phyloP scores from a whole-genome alignment of 2,888 invertebrate genomes.

The Pardosa pseudoannulata region DNA sequence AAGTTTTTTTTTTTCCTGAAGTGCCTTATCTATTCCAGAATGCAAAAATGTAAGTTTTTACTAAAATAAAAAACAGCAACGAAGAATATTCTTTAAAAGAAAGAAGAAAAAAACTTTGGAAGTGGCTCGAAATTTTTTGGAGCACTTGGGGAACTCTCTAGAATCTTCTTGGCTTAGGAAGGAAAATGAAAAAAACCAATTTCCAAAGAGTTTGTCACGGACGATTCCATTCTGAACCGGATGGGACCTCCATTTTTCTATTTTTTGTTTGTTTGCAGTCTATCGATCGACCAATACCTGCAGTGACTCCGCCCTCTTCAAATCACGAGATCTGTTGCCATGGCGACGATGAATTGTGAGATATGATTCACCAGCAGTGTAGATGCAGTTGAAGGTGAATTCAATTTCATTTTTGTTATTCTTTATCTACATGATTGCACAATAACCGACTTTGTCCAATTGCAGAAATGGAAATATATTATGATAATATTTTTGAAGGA shows the following conservation, averaged over 20 bases:
- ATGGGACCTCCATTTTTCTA: not conserved
- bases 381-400: not conserved
- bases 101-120: too few species aligned
- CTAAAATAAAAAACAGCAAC: too few species aligned
- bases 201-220: not conserved
- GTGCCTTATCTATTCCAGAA: too few species aligned
- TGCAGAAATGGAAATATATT: not conserved
- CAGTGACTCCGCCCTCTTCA: not conserved
- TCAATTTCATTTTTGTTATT: not conserved
- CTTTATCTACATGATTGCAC: not conserved
- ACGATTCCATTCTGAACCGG: not conserved
- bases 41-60: too few species aligned
- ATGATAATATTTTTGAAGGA: not conserved
- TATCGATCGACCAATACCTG: constrained; percentile 2
- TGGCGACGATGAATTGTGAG: not conserved
- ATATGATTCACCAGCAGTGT: not conserved
- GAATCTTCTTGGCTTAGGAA: too few species aligned
- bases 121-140: too few species aligned
- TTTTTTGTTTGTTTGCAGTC: not conserved
- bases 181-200: not conserved
- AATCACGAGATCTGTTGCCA: not conserved
- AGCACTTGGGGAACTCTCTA: too few species aligned
- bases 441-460: not conserved
- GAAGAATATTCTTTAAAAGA: too few species aligned
- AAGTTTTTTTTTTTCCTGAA: too few species aligned